Base-by-base conservation (phyloP, 2,888 invertebrate genomes). In the Ennomos erosarius region DNA sequence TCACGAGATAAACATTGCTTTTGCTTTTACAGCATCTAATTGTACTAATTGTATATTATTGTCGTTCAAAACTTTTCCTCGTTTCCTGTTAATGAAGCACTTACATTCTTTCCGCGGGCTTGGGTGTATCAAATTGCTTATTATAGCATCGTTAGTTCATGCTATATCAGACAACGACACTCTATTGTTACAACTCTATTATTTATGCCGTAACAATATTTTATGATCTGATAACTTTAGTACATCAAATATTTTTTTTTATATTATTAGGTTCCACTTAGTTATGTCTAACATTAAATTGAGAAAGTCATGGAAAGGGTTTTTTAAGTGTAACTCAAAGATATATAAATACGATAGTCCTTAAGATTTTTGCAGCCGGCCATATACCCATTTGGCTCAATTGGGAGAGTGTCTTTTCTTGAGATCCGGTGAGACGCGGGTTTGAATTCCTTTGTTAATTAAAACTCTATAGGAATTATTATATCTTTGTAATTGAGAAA, bases 131-230 rank as follows among this genome's bases (percentile, higher is more conserved):
- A 68, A 68, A 70, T 68, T 64, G 58, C 54, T 55, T 62, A 67
- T 69, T 70, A 65, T 26, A 26, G 26, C 26, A 6, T 26, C 26
- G 6, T 26, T 26, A 44, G 48, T 56, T 68, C 55, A 55, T 26
- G 26, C 69, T 69, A 68, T 59, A 68, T 66, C 60, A 65, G 60
- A 65, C 69, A 69, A 67, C 57, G 48, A 56, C 53, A 40, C 55
- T 16, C 54, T 45, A 64, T 69, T 65, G 62, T 66, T 59, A 52
- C 44, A 42, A 9, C 10, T 43, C 16, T 10, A 40, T 39, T 50
- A 49, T 44, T 33, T 38, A 43, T 37, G 26, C 42, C 26, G 42
- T 37, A 37, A 48, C 12, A 10, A 48, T 44, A 36, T 26, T 26
- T 6, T 26, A 26, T 55, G 11, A 43, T 48, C 35, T 16, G 36